Conservation (phyloP, 2,113 vertebrate species). For the Suricata suricatta region DNA sequence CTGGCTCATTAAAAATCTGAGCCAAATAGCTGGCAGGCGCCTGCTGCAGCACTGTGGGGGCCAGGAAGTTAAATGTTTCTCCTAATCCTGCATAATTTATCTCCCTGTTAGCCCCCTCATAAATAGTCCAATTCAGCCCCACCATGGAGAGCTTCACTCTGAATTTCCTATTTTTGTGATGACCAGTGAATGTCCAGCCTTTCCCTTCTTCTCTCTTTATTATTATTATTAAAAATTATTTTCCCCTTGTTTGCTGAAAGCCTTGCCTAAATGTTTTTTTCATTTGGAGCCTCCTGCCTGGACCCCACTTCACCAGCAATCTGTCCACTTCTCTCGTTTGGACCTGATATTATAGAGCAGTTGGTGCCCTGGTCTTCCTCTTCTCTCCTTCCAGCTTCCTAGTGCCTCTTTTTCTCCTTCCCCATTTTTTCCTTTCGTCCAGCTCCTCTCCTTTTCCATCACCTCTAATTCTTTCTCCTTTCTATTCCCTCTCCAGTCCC, state of each 20-base stretch:
- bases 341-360: conserved; percentile 59
- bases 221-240: conserved; percentile 78
- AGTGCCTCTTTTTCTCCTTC: not conserved
- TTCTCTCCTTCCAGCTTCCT: conserved; percentile 4
- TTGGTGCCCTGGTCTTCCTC: conserved; percentile 4
- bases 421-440: not conserved
- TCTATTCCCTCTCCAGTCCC: not conserved
- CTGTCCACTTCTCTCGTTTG: conserved; percentile 74
- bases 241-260: conserved; percentile 43
- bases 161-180: conserved; percentile 50
- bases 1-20: conserved; percentile 68
- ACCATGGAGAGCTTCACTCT: conserved; percentile 34
- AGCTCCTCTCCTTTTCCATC: not conserved
- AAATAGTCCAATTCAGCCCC: conserved; percentile 61
- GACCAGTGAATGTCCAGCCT: not conserved
- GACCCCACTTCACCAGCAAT: conserved; percentile 61
- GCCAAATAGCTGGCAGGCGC: conserved; percentile 19
- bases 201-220: conserved; percentile 52
- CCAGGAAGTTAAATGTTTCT: conserved; percentile 74
- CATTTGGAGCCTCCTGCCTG: conserved; percentile 48
- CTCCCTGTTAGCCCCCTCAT: conserved; percentile 55
- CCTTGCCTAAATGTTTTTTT: conserved; percentile 18
- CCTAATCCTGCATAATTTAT: conserved; percentile 77
- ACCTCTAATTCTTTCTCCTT: conserved; percentile 27
- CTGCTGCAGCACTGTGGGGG: conserved; percentile 55